Percentiles rank a stretch among this genome's conserved stretches.
Evolutionary conservation across 2,888 invertebrate species (phyloP).

Genomic region (Xylophagus ater): DNA sequence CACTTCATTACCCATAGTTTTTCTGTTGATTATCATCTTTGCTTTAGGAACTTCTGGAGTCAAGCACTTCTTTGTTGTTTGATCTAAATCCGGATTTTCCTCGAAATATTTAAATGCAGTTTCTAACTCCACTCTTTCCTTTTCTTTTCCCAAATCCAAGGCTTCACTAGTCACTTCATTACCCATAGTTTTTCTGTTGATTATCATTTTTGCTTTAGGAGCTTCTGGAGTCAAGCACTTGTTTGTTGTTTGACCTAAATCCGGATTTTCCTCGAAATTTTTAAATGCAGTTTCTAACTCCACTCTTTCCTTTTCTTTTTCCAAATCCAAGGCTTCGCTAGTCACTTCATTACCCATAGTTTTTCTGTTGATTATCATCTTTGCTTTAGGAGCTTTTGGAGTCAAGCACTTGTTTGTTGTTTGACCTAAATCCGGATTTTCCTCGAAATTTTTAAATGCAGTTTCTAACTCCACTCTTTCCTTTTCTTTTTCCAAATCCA

Average conservation of each 20-base stretch:
- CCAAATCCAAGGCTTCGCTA: constrained; percentile 2
- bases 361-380: constrained; percentile 11
- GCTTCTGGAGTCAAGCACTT: constrained; percentile 10
- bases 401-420: too few relatives aligned
- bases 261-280: constrained; percentile 11
- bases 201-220: neutral
- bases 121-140: constrained; percentile 10
- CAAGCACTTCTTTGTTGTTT: neutral
- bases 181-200: constrained; percentile 1
- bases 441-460: constrained; percentile 12
- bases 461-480: neutral
- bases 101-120: constrained; percentile 13
- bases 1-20: constrained; percentile 8
- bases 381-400: constrained; percentile 8
- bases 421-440: constrained; percentile 8
- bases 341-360: constrained; percentile 6
- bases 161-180: neutral
- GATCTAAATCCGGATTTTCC: constrained; percentile 8
- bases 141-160: constrained; percentile 10
- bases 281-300: constrained; percentile 12
- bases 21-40: neutral
- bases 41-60: constrained; percentile 9
- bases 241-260: too few relatives aligned
- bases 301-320: constrained; percentile 6
- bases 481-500: constrained; percentile 10